Evolutionary conservation across 2,797 vertebrate species (phyloP), one percentile per base, ranked within the genome.

Genomic region (Anniella stebbinsi): DNA sequence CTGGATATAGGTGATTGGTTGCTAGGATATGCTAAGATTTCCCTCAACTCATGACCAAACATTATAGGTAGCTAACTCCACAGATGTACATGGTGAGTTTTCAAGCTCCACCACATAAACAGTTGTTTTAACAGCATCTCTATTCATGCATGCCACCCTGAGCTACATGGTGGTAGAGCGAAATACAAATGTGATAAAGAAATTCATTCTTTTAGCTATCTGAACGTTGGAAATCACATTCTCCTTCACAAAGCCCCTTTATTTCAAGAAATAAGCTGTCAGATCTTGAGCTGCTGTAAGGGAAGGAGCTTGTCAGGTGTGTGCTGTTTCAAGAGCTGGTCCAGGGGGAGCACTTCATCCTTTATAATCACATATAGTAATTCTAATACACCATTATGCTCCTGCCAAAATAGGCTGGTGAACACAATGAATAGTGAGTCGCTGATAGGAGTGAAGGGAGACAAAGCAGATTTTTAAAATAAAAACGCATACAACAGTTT

Each of bases 321-420:
- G 9, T 75, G 18, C 30, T 82, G 69, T 75, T 57, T 70, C 38
- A 48, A 41, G 36, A 80, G 67, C 51, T 67, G 18, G 48, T 80
- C 84, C 38, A 60, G 80, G 30, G 66, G 76, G 67, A 72, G 7
- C 51, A 89, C 83, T 72, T 89, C 63, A 89, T 80, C 72, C 36
- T 60, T 89, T 89, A 78, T 78, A 85, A 54, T 80, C 75, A 85
- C 28, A 45, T 89, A 66, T 80, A 78, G 75, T 84, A 78, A 89
- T 85, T 89, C 75, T 70, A 89, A 89, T 38, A 70, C 28, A 36
- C 82, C n/a, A 25, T n/a, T n/a, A n/a, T 45, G 36, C 76, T 78
- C 45, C 63, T 89, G 66, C 73, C 75, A 89, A 85, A 89, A 80
- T 33, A n/a, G 28, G 69, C 60, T 78, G 28, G 28, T 10, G 30